These are phyloP conservation scores for Poeciliopsis occidentalis DNA, from an alignment of 2,113 vertebrate species.

Conservation along the genomic window DNA sequence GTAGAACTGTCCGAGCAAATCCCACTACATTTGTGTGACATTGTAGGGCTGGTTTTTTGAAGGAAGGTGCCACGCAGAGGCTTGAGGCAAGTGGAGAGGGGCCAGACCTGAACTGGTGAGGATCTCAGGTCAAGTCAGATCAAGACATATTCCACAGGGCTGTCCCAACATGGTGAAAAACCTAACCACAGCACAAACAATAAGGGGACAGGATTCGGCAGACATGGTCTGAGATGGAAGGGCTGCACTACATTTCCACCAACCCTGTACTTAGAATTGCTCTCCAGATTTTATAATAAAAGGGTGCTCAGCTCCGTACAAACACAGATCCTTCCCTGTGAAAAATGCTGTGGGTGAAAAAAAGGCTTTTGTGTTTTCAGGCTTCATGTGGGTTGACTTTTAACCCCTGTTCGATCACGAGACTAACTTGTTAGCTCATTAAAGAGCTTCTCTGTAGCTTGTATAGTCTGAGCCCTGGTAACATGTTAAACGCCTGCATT, in stretches of 20 bases:
- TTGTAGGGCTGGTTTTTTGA: constrained; percentile 38
- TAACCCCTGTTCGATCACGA: constrained; percentile 67
- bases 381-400: constrained; percentile 70
- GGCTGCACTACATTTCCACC: constrained; percentile 59
- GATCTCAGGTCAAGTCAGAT: constrained; percentile 46
- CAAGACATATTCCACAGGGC: constrained; percentile 47
- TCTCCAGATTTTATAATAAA: constrained; percentile 75
- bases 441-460: constrained; percentile 30
- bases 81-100: constrained; percentile 19
- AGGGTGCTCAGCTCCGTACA: constrained; percentile 60
- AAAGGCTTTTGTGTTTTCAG: constrained; percentile 71
- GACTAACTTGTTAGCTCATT: constrained; percentile 60
- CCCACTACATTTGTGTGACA: constrained; percentile 37
- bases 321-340: constrained; percentile 65
- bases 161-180: constrained; percentile 44
- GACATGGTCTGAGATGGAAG: constrained; percentile 65
- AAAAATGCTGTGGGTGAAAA: constrained; percentile 49
- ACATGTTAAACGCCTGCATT: background rate
- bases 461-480: constrained; percentile 1
- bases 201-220: constrained; percentile 51
- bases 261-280: constrained; percentile 77
- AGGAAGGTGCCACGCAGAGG: constrained; percentile 4
- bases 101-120: constrained; percentile 30
- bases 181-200: constrained; percentile 69
- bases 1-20: constrained; percentile 41